A percentile compares a stretch with the other conserved stretches of the same genome.
These are phyloP conservation scores for Drosophila albomicans DNA, from an alignment of 1,140 invertebrate species.

Conservation along the genomic window DNA sequence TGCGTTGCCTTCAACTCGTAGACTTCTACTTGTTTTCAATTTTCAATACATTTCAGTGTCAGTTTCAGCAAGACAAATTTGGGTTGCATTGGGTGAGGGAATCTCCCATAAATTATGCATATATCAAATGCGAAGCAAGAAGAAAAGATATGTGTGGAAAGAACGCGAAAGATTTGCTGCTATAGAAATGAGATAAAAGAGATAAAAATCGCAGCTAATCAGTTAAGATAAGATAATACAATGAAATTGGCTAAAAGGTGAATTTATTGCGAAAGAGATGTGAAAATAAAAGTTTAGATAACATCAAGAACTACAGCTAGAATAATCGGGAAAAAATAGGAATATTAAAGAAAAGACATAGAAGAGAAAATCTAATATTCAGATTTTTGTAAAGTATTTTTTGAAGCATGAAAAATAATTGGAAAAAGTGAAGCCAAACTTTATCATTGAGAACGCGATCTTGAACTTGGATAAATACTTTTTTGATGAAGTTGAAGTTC, in stretches of 20 bases:
- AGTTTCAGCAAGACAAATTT: constrained; percentile 2
- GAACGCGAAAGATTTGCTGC: background rate
- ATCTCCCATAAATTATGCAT: background rate
- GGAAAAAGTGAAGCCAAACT: background rate
- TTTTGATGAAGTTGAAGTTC: background rate
- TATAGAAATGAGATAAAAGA: background rate
- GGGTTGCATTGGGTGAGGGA: background rate
- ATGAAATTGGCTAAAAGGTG: background rate
- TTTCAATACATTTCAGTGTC: constrained; percentile 8
- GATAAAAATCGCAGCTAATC: background rate
- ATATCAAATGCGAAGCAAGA: no score
- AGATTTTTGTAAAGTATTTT: no score
- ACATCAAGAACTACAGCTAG: background rate
- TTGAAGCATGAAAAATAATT: background rate
- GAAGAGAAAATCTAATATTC: background rate
- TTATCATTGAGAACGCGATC: background rate
- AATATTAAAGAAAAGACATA: background rate
- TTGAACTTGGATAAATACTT: background rate
- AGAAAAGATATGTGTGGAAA: no score
- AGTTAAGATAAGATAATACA: constrained; percentile 23
- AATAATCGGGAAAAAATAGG: background rate
- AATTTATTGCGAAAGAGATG: background rate
- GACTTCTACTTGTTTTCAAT: constrained; percentile 37
- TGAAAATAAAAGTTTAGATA: background rate
- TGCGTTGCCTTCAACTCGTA: constrained; percentile 40